Conservation (phyloP, 2,888 invertebrate genomes). For the Leptothorax acervorum region DNA sequence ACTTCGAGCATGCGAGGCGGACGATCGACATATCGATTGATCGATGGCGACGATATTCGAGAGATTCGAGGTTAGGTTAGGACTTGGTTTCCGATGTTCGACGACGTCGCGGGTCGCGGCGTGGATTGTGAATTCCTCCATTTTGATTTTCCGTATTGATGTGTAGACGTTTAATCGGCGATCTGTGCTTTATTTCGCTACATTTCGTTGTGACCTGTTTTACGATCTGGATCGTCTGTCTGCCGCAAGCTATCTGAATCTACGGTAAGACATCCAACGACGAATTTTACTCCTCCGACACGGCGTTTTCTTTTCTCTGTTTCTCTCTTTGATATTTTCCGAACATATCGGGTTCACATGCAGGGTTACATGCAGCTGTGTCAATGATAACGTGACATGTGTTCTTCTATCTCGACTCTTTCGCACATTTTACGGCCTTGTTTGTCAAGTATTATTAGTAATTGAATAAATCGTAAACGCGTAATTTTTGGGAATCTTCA, state of each 20-base stretch:
- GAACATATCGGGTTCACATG: neutral
- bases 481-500: neutral
- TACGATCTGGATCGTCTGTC: neutral
- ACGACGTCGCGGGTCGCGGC: too few relatives aligned
- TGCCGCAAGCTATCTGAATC: neutral
- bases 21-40: too few relatives aligned
- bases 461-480: neutral
- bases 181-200: neutral
- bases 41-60: too few relatives aligned
- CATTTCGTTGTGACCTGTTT: neutral
- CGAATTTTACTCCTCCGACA: neutral
- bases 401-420: neutral
- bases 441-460: neutral
- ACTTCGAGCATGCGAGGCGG: too few relatives aligned
- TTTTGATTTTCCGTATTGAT: conserved; percentile 17
- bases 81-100: too few relatives aligned
- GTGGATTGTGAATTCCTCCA: neutral
- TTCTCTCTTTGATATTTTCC: neutral
- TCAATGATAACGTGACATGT: neutral
- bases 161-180: neutral
- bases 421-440: neutral
- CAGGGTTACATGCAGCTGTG: neutral
- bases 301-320: neutral
- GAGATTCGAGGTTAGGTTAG: too few relatives aligned
- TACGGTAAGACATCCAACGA: neutral